Conservation (phyloP, 2,888 invertebrate genomes). For the Psylliodes chrysocephalus region DNA sequence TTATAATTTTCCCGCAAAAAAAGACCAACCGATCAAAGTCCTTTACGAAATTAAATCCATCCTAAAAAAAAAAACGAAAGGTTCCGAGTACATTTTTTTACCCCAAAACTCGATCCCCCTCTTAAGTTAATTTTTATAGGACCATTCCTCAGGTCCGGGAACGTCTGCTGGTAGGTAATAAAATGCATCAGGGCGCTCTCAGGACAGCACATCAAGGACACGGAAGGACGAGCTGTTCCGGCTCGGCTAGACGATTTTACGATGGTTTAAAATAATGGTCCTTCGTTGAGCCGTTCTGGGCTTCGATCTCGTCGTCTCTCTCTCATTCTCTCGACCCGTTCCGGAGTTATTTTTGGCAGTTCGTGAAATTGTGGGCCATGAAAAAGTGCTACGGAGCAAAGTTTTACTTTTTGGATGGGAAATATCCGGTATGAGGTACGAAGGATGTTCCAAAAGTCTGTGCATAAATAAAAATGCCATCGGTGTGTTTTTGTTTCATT, state of each 20-base stretch:
- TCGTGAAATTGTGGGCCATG: too few relatives aligned
- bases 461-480: too few relatives aligned
- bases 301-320: constrained; percentile 9
- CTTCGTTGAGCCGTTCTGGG: background rate
- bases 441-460: too few relatives aligned
- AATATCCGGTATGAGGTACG: too few relatives aligned
- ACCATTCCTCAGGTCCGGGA: constrained; percentile 11
- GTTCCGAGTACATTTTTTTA: too few relatives aligned
- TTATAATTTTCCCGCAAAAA: background rate
- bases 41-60: background rate
- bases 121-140: constrained; percentile 27
- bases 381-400: too few relatives aligned
- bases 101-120: background rate
- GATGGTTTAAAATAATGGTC: constrained; percentile 26
- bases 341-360: constrained; percentile 16
- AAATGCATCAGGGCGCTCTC: constrained; percentile 28
- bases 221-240: constrained; percentile 7
- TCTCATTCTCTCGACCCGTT: too few relatives aligned
- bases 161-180: constrained; percentile 21
- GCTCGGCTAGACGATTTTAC: constrained; percentile 23
- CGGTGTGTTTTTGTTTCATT: too few relatives aligned
- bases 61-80: background rate
- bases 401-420: too few relatives aligned
- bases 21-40: background rate
- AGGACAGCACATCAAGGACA: constrained; percentile 18